A percentile compares a stretch with the other conserved stretches of the same genome.
Conservation (phyloP, 2,888 invertebrate genomes). For the Petrophora chlorosata region DNA sequence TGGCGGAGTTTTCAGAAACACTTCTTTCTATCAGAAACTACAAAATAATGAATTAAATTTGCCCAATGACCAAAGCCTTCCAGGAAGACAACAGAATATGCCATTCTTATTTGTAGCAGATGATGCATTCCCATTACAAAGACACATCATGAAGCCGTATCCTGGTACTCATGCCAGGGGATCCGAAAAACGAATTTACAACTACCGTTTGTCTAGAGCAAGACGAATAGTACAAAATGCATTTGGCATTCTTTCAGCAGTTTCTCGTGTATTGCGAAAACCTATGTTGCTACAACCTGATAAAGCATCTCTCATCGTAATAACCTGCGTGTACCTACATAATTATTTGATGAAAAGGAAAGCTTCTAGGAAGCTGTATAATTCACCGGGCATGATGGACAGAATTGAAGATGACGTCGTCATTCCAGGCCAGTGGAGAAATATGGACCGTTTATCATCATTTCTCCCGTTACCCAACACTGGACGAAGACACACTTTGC, state of each 20-base stretch:
- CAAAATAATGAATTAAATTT: slow-evolving; percentile 24
- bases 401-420: too few relatives aligned
- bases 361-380: too few relatives aligned
- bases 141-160: slow-evolving; percentile 16
- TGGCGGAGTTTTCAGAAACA: slow-evolving; percentile 34
- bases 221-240: slow-evolving; percentile 21
- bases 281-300: slow-evolving; percentile 3
- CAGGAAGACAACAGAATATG: slow-evolving; percentile 21
- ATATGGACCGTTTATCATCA: too few relatives aligned
- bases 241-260: slow-evolving; percentile 17
- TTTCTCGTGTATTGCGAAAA: slow-evolving; percentile 14
- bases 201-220: slow-evolving; percentile 17
- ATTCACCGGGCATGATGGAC: too few relatives aligned
- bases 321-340: not conserved
- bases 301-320: not conserved
- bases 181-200: slow-evolving; percentile 8
- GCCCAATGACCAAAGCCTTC: slow-evolving; percentile 16
- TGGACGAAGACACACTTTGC: too few relatives aligned
- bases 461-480: too few relatives aligned
- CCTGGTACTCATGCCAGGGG: slow-evolving; percentile 15
- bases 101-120: slow-evolving; percentile 13
- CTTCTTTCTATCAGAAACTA: slow-evolving; percentile 30
- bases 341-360: too few relatives aligned
- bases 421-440: too few relatives aligned
- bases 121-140: slow-evolving; percentile 15